Percentiles rank a stretch among this genome's conserved stretches.
Conservation (phyloP, 2,888 invertebrate genomes). For the Scrobipalpa atriplicella region DNA sequence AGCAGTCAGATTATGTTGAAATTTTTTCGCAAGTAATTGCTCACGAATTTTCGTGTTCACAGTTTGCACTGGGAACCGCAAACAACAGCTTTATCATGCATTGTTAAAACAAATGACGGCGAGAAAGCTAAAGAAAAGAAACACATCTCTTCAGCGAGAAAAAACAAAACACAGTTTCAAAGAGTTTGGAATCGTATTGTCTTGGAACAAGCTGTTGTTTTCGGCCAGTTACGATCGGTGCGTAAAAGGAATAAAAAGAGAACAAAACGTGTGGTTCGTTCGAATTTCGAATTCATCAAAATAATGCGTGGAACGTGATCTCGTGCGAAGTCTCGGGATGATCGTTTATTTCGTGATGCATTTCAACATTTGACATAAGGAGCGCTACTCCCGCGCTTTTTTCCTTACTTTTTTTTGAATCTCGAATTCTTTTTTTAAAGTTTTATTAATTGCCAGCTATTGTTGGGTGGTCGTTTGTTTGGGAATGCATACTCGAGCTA, state of each 20-base stretch:
- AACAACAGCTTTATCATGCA: conserved; percentile 30
- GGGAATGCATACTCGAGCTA: conserved; percentile 37
- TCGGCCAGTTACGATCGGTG: conserved; percentile 28
- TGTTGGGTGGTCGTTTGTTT: conserved; percentile 63
- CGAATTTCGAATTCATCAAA: conserved; percentile 68
- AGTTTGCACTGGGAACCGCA: conserved; percentile 10
- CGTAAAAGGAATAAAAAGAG: conserved; percentile 37
- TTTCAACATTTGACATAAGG: conserved; percentile 58
- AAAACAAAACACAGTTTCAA: conserved; percentile 29
- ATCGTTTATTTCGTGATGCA: conserved; percentile 64
- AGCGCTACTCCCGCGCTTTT: conserved; percentile 39
- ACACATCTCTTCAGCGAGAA: conserved; percentile 25
- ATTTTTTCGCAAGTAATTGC: conserved; percentile 25
- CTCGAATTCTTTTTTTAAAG: conserved; percentile 47
- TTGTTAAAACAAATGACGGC: conserved; percentile 32
- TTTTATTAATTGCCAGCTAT: conserved; percentile 68
- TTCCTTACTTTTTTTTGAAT: conserved; percentile 21
- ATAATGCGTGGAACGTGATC: conserved; percentile 77
- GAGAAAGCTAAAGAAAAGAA: conserved; percentile 22
- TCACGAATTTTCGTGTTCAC: conserved; percentile 32
- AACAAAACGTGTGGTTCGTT: conserved; percentile 50
- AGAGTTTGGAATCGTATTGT: conserved; percentile 22
- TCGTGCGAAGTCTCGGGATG: conserved; percentile 63
- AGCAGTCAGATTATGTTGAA: conserved; percentile 13
- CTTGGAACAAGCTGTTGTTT: conserved; percentile 28